phyloP scores from a whole-genome alignment of 1,140 invertebrate species.

The Tachypleus tridentatus region DNA sequence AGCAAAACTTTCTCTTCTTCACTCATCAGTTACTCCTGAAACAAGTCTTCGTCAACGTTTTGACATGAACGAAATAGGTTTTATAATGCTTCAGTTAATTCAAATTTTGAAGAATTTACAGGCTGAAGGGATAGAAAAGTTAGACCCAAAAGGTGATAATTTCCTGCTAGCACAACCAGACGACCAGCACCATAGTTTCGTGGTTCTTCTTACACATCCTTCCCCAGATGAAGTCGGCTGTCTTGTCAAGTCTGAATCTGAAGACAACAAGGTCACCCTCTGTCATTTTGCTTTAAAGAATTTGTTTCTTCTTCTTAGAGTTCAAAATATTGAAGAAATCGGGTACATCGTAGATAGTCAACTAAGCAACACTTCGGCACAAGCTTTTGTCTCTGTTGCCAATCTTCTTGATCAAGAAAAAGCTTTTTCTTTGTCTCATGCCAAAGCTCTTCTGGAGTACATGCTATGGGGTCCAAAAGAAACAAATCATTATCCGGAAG shows the following conservation, averaged over 20 bases:
- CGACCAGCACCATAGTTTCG: constrained; percentile 49
- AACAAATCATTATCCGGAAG: not conserved
- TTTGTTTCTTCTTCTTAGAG: constrained; percentile 49
- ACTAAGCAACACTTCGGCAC: constrained; percentile 16
- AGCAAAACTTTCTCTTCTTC: too few species aligned
- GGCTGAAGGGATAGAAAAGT: constrained; percentile 64
- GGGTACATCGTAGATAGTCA: constrained; percentile 19
- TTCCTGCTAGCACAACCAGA: constrained; percentile 48
- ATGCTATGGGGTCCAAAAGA: constrained; percentile 61
- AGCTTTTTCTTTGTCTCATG: constrained; percentile 31
- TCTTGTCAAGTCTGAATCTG: not conserved
- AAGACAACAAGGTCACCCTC: constrained; percentile 39
- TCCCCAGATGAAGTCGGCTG: constrained; percentile 28
- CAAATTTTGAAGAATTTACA: constrained; percentile 69
- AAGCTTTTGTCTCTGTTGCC: constrained; percentile 23
- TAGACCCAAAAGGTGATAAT: constrained; percentile 49
- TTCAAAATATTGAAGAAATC: constrained; percentile 11
- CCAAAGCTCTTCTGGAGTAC: constrained; percentile 64
- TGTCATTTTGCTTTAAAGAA: constrained; percentile 63
- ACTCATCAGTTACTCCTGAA: too few species aligned
- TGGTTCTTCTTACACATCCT: constrained; percentile 42
- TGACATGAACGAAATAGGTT: too few species aligned
- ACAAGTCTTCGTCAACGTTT: too few species aligned
- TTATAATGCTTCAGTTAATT: constrained; percentile 45
- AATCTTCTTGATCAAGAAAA: constrained; percentile 26